Evolutionary conservation across 2,113 vertebrate genomes (phyloP).

Genomic region (rabbit (Oryctolagus cuniculus)): mOryCun1.1 NC_091440.1:35309001-35309500

Average conservation of each 20-base stretch:
- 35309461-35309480: too few species aligned
- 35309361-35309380: not conserved
- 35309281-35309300: not conserved
- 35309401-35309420: too few species aligned
- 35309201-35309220: not conserved
- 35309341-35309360: not conserved
- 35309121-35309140: not conserved
- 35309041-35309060: constrained; percentile 98
- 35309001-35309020: constrained; percentile 94
- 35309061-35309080: constrained; percentile 99
- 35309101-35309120: constrained; percentile 94
- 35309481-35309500: too few species aligned
- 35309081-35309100: constrained; percentile 99
- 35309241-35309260: constrained; percentile 3
- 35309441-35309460: too few species aligned
- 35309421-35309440: too few species aligned
- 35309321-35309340: not conserved
- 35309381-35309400: not conserved
- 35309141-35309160: not conserved
- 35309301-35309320: not conserved
- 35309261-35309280: constrained; percentile 8
- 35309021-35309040: constrained; percentile 96
- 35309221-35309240: not conserved
- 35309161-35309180: not conserved
- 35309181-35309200: not conserved